Conservation (phyloP, 2,797 vertebrate genomes). For the Sorex maritimensis region DNA sequence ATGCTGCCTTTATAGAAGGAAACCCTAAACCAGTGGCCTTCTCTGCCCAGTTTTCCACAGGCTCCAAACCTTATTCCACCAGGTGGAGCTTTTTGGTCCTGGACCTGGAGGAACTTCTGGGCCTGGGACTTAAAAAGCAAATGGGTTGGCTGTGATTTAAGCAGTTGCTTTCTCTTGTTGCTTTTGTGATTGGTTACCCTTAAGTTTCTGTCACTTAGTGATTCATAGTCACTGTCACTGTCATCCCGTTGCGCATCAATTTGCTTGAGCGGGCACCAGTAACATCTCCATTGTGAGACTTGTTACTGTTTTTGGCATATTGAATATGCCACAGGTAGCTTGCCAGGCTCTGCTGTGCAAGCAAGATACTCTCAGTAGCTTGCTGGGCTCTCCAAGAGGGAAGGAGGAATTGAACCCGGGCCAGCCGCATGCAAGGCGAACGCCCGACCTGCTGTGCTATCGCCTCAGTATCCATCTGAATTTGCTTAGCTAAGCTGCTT, state of each 20-base stretch:
- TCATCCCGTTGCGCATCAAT: no score
- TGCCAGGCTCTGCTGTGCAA: no score
- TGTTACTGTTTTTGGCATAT: no score
- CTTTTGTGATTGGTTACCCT: neutral
- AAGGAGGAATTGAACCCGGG: no score
- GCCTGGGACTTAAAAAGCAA: neutral
- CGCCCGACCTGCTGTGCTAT: no score
- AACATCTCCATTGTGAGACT: no score
- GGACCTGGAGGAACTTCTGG: neutral
- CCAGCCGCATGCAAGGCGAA: no score
- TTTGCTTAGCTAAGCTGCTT: neutral
- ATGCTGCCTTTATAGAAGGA: no score
- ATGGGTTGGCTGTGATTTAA: neutral
- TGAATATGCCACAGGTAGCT: no score
- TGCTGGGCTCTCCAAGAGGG: no score
- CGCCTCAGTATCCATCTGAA: neutral
- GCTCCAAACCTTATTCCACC: neutral
- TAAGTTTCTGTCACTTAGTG: neutral
- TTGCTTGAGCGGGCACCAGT: no score
- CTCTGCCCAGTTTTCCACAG: neutral
- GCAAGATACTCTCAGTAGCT: no score
- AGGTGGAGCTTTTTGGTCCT: slow-evolving; percentile 52
- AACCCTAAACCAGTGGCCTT: neutral
- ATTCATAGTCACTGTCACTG: neutral
- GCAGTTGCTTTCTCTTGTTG: neutral